Evolutionary conservation across 2,113 vertebrate species (phyloP).

Genomic region (Catagonus wagneri): DNA sequence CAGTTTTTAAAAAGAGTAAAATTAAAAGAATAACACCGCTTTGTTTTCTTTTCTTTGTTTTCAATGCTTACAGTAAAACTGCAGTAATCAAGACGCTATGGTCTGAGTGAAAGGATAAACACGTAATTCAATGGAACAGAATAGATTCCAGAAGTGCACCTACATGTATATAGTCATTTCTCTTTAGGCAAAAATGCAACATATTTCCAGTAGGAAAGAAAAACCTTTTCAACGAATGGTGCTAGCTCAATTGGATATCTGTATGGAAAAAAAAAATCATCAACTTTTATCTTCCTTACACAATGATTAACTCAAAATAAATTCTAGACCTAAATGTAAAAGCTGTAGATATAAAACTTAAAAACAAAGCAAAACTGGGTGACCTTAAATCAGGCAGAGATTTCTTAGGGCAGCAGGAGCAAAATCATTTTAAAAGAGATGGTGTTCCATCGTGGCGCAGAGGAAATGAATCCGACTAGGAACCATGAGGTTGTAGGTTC

Average conservation of each 20-base stretch:
- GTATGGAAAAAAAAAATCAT: neutral
- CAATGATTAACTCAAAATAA: neutral
- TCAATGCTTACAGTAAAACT: neutral
- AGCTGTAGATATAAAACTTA: neutral
- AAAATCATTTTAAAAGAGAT: neutral
- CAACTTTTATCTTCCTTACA: neutral
- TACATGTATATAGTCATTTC: neutral
- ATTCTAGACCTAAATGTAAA: neutral
- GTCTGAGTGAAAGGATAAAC: neutral
- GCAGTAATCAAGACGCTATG: neutral
- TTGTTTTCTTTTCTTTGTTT: neutral
- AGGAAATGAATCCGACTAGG: too few species aligned
- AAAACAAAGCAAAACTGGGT: neutral
- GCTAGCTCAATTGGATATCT: neutral
- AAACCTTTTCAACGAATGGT: neutral
- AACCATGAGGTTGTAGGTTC: too few species aligned
- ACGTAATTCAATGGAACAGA: neutral
- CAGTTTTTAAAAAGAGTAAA: neutral
- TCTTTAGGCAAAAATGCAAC: neutral
- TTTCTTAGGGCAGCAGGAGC: neutral
- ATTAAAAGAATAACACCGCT: neutral
- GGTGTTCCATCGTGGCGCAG: too few species aligned
- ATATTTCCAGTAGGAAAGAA: neutral
- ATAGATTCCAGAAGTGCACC: neutral
- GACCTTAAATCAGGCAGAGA: neutral